Percentiles rank a stretch among this genome's conserved stretches.
These are phyloP conservation scores for Zingel zingel DNA, from an alignment of 2,113 vertebrate species.

Conservation along the genomic window DNA sequence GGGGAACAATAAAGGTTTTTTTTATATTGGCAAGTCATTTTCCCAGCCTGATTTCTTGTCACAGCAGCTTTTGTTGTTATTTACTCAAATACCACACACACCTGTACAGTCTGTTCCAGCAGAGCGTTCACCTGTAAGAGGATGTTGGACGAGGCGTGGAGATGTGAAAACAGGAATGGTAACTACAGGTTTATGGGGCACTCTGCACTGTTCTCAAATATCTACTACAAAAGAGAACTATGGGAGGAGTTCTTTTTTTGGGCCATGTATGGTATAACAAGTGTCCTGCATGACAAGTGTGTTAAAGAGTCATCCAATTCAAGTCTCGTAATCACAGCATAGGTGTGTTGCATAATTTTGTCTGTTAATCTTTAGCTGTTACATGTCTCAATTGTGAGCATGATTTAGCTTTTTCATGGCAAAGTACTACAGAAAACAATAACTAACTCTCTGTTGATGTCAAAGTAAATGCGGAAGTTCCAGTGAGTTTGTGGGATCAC, in stretches of 20 bases:
- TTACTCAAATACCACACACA: background rate
- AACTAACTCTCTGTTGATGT: background rate
- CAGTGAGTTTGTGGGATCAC: background rate
- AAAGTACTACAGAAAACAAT: background rate
- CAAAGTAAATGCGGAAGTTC: background rate
- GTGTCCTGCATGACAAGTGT: background rate
- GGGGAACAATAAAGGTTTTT: too few relatives aligned
- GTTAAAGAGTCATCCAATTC: background rate
- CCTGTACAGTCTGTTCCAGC: background rate
- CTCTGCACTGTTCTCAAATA: slow-evolving; percentile 1
- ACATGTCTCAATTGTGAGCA: background rate
- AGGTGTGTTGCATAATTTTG: slow-evolving; percentile 5
- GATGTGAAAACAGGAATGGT: slow-evolving; percentile 46
- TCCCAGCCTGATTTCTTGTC: background rate
- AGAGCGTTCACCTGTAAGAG: background rate
- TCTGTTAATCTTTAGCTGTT: background rate
- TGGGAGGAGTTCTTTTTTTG: too few relatives aligned
- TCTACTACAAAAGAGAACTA: background rate
- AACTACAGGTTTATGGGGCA: background rate
- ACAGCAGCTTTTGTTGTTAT: slow-evolving; percentile 8
- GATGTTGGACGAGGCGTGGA: slow-evolving; percentile 25
- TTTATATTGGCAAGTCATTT: too few relatives aligned
- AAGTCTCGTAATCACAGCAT: background rate
- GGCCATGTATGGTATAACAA: background rate
- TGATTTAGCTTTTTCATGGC: background rate